Base-by-base conservation (phyloP, 64 coral and sea anemone genomes). In the Trachythela sp. region DNA sequence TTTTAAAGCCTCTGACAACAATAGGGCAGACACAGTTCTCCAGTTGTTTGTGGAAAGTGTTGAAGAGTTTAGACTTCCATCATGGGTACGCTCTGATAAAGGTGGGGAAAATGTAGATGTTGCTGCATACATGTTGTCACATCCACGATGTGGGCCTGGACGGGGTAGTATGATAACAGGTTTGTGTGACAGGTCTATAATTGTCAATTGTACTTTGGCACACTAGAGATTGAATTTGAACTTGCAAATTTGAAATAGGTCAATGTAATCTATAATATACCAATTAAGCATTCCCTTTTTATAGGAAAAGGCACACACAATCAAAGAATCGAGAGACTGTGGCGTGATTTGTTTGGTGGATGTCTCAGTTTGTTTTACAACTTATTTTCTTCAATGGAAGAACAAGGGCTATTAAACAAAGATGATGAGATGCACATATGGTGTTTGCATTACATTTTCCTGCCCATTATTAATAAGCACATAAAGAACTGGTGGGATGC, bases 161-260 rank as follows among this genome's bases (percentile, higher is more conserved):
- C 50, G 84, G 43, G 84, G 84, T 38, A 91, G 90, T 54, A 91
- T 86, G 84, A 86, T 76, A 48, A 91, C 90, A 86, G 90, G 90
- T 91, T 84, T 54, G 51, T 64, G 36, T 88, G 27, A 39, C 29
- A 41, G 35, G 54, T 35, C 24, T 35, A 72, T 72, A 29, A 72
- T 9, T 72, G 68, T 72, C 24, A 31, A 72, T 2, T 31, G 14
- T 14, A 72, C 33, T 72, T 27, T 72, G 68, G 68, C 29, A 11
- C 29, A 11, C 24, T 35, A 30, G 15, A 35, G 9, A 22, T 35
- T 80, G 56, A 80, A 80, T 36, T 34, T 35, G 30, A 18, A 29
- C 30, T 2, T 37, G 68, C 68, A 35, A 31, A 30, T 35, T 39
- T 80, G 75, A 17, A 37, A 80, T 34, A 80, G 75, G 20, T 15